Percentiles rank a stretch among this genome's conserved stretches.
These are phyloP conservation scores for Budorcas taxicolor DNA, from an alignment of 2,113 vertebrate species.

Conservation along the genomic window DNA sequence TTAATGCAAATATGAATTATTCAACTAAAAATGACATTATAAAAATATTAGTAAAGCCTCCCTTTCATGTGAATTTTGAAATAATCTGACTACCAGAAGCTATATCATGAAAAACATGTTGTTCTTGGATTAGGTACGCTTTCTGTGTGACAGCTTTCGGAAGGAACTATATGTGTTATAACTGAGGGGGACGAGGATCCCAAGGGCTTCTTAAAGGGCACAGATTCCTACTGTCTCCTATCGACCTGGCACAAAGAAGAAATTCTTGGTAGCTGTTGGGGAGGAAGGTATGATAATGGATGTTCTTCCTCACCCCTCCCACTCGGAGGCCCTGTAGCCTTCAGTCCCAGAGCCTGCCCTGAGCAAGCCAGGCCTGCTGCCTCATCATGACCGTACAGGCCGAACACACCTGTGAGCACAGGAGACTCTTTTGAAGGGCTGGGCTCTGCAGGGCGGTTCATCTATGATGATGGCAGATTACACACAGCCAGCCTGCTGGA, in stretches of 20 bases:
- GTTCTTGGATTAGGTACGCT: background rate
- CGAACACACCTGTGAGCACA: background rate
- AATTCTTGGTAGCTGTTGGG: background rate
- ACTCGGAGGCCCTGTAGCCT: background rate
- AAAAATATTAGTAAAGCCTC: background rate
- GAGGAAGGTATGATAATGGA: background rate
- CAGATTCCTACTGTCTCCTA: background rate
- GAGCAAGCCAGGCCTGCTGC: background rate
- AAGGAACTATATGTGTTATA: background rate
- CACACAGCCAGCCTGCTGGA: background rate
- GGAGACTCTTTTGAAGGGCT: fast-evolving
- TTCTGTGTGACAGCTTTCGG: background rate
- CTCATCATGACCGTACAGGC: fast-evolving
- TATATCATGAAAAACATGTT: fast-evolving
- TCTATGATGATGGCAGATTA: background rate
- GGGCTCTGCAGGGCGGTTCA: fast-evolving
- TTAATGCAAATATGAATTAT: background rate
- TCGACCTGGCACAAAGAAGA: background rate
- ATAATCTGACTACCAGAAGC: background rate
- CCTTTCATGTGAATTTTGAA: background rate
- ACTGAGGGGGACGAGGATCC: background rate
- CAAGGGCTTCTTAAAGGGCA: background rate
- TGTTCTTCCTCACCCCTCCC: fast-evolving
- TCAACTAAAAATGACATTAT: background rate
- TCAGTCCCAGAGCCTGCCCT: too few species aligned